Percentiles rank a stretch among this genome's conserved stretches.
Evolutionary conservation across 2,888 invertebrate genomes (phyloP).

Genomic region (Boloria selene): DNA sequence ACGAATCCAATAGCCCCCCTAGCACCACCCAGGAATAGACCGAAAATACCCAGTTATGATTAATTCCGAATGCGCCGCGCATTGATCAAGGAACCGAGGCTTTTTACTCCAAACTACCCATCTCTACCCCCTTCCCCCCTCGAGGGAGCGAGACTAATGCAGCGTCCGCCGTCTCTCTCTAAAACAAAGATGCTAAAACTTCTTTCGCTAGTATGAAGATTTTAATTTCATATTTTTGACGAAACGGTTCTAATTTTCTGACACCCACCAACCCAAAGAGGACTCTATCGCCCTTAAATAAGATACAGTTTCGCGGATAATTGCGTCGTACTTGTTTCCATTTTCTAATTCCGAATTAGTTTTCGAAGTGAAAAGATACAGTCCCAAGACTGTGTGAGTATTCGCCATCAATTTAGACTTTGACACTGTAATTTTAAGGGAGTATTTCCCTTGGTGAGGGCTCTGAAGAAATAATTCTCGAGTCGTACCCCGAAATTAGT

Average conservation of each 20-base stretch:
- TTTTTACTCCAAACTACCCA: conserved; percentile 82
- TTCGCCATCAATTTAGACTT: conserved; percentile 51
- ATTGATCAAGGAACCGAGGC: conserved; percentile 81
- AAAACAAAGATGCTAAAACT: conserved; percentile 83
- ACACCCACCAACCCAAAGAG: conserved; percentile 38
- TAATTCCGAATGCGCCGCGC: conserved; percentile 81
- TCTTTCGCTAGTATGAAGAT: conserved; percentile 83
- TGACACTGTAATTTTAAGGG: conserved; percentile 51
- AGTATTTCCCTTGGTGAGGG: conserved; percentile 51
- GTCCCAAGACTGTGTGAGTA: conserved; percentile 74
- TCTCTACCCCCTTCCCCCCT: conserved; percentile 58
- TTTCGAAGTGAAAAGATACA: conserved; percentile 83
- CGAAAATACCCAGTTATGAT: conserved; percentile 83
- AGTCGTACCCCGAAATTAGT: conserved; percentile 83
- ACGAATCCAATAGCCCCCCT: conserved; percentile 70
- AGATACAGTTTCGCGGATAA: conserved; percentile 42
- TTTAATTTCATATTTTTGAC: conserved; percentile 83
- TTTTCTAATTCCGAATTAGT: conserved; percentile 81
- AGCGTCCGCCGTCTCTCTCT: conserved; percentile 76
- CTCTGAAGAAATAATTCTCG: conserved; percentile 80
- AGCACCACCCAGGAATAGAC: conserved; percentile 65
- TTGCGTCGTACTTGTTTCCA: conserved; percentile 68
- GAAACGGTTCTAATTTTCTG: conserved; percentile 80
- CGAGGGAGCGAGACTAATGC: conserved; percentile 77
- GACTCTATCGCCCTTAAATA: conserved; percentile 44